Evolutionary conservation across 1,140 invertebrate genomes (phyloP).

Genomic region (Drosophila truncata): DNA sequence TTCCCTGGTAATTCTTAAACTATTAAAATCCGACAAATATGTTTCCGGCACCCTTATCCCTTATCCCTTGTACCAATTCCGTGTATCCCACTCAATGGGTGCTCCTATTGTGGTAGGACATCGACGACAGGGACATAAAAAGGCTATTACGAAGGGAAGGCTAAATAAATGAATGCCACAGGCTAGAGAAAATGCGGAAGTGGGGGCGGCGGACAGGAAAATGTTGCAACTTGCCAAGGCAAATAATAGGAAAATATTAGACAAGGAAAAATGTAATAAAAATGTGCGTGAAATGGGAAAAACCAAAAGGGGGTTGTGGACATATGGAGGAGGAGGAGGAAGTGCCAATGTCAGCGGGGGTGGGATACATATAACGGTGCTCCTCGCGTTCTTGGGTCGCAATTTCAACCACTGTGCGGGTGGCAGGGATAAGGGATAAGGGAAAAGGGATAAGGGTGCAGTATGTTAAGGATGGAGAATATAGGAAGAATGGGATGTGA

Average conservation of each 20-base stretch:
- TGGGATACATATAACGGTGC: constrained; percentile 25
- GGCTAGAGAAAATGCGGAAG: constrained; percentile 9
- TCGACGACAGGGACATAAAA: constrained; percentile 64
- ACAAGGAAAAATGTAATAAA: constrained; percentile 53
- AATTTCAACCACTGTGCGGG: constrained; percentile 68
- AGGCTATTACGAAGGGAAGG: constrained; percentile 59
- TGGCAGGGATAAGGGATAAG: constrained; percentile 39
- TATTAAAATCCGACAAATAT: constrained; percentile 25
- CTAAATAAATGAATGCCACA: constrained; percentile 6
- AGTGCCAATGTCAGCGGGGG: constrained; percentile 43
- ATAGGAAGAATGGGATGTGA: constrained; percentile 5
- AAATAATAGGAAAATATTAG: constrained; percentile 54
- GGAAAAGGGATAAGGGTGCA: constrained; percentile 29
- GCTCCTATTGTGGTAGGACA: constrained; percentile 65
- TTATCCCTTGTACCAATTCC: constrained; percentile 5
- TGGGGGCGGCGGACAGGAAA: constrained; percentile 19
- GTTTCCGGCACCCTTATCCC: constrained; percentile 14
- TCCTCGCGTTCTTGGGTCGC: constrained; percentile 42
- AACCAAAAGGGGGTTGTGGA: neutral
- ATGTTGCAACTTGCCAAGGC: constrained; percentile 64
- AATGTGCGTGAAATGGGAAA: constrained; percentile 60
- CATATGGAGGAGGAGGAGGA: neutral
- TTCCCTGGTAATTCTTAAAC: neutral
- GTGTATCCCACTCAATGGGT: constrained; percentile 20
- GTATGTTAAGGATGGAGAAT: constrained; percentile 10